Evolutionary conservation across 2,888 invertebrate genomes (phyloP), one percentile per base, ranked within the genome.

Genomic region (Zaprionus bogoriensis): DNA sequence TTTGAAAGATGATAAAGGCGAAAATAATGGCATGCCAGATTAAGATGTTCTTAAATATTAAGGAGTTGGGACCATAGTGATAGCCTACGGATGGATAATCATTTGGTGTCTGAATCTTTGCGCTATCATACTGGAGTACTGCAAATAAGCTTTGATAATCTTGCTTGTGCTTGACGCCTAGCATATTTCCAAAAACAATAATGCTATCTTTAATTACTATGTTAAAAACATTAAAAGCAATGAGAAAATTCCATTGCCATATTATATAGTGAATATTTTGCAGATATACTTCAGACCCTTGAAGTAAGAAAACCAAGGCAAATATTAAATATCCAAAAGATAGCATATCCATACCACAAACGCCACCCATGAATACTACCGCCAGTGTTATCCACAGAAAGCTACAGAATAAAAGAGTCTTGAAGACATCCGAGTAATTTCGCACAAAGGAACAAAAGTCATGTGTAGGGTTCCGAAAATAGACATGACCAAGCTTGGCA

Each of bases 21-120:
- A 99, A 98, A 88, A 98, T 99, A 38, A 98, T 93, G 2, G 96
- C 96, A 89, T 99, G 99, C 98, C 98, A 99, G 3, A 96, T 92
- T 83, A 96, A 92, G 52, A 92, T 89, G 3, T 92, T 85, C 41
- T 94, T 92, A 79, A 96, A 96, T 9, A 86, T 62, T 12, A 84
- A 5, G 23, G 36, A 62, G 4, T 44, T 52, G 4, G 87, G 80
- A 2, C 87, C 87, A 42, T 81, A 81, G 20, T 79, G 44, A 23
- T 74, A 70, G 10, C 23, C 22, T 7, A 4, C 2, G n/a, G n/a
- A n/a, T n/a, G n/a, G n/a, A n/a, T n/a, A n/a, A 36, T 36, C 7
- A 2, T 2, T 3, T 1, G 7, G 1, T 14, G 2, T 1, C 3
- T 36, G 14, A n/a, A 14, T 14, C 6, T 10, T 9, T 14, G 14